Percentiles rank a stretch among this genome's conserved stretches.
Conservation (phyloP, 2,797 vertebrate genomes). For the Toxotes lorentzi region DNA sequence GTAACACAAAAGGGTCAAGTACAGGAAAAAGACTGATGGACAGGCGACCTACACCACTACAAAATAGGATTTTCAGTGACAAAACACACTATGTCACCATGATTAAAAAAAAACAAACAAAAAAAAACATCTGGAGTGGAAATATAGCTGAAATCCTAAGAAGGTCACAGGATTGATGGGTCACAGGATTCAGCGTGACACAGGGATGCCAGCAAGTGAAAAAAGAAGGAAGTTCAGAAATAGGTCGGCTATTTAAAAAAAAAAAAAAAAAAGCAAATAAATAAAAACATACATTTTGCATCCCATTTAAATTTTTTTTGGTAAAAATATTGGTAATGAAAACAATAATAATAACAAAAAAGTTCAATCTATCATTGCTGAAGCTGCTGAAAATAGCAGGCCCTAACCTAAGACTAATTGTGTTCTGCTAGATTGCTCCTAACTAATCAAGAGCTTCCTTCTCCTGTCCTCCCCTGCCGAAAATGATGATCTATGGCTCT, state of each 20-base stretch:
- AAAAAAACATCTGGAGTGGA: neutral
- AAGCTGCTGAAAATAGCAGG: constrained; percentile 37
- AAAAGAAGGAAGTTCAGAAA: constrained; percentile 3
- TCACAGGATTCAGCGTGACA: neutral
- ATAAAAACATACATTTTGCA: neutral
- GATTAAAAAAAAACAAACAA: neutral
- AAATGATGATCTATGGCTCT: constrained; percentile 75
- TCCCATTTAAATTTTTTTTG: neutral
- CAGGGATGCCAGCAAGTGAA: neutral
- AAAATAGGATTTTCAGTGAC: neutral
- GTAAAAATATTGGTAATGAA: neutral
- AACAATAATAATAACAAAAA: neutral
- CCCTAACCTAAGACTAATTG: constrained; percentile 56
- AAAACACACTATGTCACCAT: neutral
- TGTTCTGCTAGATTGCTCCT: constrained; percentile 62
- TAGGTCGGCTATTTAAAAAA: constrained; percentile 8
- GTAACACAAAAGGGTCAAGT: neutral
- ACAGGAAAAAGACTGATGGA: neutral
- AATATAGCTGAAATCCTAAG: neutral
- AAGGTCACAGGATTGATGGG: neutral
- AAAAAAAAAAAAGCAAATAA: neutral
- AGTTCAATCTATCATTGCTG: constrained; percentile 32
- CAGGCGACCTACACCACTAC: too few species aligned
- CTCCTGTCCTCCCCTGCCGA: constrained; percentile 58
- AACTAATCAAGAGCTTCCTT: constrained; percentile 73